Percentiles rank a stretch among this genome's conserved stretches.
Conservation (phyloP, 2,888 invertebrate genomes). For the Acrobasis consociella region DNA sequence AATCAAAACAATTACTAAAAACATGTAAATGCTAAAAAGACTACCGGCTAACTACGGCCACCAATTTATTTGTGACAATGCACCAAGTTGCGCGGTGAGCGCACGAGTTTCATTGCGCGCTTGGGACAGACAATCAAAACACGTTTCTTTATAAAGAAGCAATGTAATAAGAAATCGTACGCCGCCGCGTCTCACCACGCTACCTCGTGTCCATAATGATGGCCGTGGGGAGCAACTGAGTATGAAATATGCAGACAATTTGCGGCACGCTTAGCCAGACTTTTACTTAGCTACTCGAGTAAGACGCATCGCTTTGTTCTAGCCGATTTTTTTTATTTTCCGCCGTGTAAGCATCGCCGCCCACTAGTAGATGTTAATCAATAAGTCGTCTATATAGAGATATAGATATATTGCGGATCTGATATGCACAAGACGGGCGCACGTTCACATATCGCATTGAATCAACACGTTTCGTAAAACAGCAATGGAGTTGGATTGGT, state of each 20-base stretch:
- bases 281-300: slow-evolving; percentile 50
- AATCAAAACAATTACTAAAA: slow-evolving; percentile 34
- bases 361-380: background rate
- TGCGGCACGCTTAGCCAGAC: slow-evolving; percentile 52
- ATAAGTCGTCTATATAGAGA: background rate
- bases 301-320: slow-evolving; percentile 16
- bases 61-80: slow-evolving; percentile 36
- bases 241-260: slow-evolving; percentile 66
- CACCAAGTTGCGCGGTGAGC: no score
- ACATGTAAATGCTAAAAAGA: slow-evolving; percentile 36
- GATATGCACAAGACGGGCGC: no score
- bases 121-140: no score
- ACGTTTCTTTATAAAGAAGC: no score
- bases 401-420: no score
- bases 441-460: no score
- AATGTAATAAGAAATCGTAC: no score
- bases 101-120: no score
- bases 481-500: no score
- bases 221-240: slow-evolving; percentile 58
- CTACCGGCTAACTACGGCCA: slow-evolving; percentile 41
- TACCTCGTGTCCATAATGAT: slow-evolving; percentile 32
- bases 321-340: slow-evolving; percentile 11
- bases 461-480: background rate
- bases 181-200: no score
- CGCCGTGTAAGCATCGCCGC: slow-evolving; percentile 3